Base-by-base conservation (phyloP, 2,888 invertebrate species). In the Callyntrura sp. region DNA sequence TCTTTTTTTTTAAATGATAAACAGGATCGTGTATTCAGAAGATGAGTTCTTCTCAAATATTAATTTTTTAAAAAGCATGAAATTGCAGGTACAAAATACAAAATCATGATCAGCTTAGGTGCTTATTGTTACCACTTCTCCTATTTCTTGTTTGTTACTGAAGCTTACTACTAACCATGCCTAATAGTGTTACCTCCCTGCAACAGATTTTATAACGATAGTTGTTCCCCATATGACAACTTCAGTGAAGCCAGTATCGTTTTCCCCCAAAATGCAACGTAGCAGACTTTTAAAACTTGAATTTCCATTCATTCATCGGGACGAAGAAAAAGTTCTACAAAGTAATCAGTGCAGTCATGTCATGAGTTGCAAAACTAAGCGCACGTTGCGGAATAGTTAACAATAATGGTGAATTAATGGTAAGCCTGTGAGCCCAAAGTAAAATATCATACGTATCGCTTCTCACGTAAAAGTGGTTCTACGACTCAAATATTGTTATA, bases 321-420 rank as follows among this genome's bases (percentile, higher is more conserved):
- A 35, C 35, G 35, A 51, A n/a, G 28, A 65, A 28, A 48, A 35
- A 2, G 35, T 35, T n/a, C n/a, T 4, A 35, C 35, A 35, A 35
- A 35, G 70, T 28, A 73, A 73, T 73, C 70, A 73, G 45, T 25
- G 70, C n/a, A n/a, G 70, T 73, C 70, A 73, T 73, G 70, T 73
- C 70, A 73, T 73, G 70, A 73, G 20, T 45, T 73, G 45, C 70
- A 73, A 68, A 45, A 20, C 45, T 35, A 43, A 45, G 17, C 20
- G 70, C 20, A 73, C 23, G 70, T 17, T 45, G 43, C 9, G 20
- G 20, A 20, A 23, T 48, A 73, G 45, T 73, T 45, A 45, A 20
- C n/a, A 17, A 45, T 6, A 14, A 68, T 12, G 28, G n/a, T 68
- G 35, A 35, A 12, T 25, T 57, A 5, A 68, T 12, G 35, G 6